These are phyloP conservation scores for Cranoglanis bouderius DNA, from an alignment of 2,113 vertebrate species.

Conservation along the genomic window DNA sequence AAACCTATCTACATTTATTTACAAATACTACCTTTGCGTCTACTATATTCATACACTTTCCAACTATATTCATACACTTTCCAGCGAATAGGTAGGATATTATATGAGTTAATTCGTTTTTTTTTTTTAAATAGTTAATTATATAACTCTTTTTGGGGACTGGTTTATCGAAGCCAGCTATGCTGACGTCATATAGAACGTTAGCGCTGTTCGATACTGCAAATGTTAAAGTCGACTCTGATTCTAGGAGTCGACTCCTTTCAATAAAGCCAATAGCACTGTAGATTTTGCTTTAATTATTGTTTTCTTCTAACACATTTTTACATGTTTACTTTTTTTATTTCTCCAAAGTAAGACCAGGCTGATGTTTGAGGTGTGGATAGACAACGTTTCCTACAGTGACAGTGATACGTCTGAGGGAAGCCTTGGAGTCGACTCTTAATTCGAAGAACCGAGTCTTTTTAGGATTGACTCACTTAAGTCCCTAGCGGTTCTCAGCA, in stretches of 20 bases:
- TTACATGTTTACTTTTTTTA: background rate
- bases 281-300: background rate
- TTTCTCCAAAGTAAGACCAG: background rate
- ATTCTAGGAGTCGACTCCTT: background rate
- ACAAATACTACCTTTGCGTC: background rate
- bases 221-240: background rate
- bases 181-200: background rate
- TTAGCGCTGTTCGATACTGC: background rate
- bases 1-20: background rate
- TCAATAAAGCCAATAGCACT: background rate
- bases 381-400: background rate
- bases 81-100: background rate
- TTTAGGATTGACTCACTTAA: constrained; percentile 8
- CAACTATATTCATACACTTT: background rate
- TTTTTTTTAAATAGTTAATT: background rate
- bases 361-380: background rate
- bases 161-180: background rate
- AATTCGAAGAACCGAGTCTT: background rate
- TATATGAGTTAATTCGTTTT: background rate
- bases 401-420: background rate
- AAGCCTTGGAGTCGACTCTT: background rate
- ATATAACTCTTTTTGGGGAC: background rate
- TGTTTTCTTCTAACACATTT: background rate
- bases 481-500: background rate
- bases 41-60: background rate